A percentile compares a stretch with the other conserved stretches of the same genome.
Conservation (phyloP, 2,888 invertebrate species). For the Troides aeacus region DNA sequence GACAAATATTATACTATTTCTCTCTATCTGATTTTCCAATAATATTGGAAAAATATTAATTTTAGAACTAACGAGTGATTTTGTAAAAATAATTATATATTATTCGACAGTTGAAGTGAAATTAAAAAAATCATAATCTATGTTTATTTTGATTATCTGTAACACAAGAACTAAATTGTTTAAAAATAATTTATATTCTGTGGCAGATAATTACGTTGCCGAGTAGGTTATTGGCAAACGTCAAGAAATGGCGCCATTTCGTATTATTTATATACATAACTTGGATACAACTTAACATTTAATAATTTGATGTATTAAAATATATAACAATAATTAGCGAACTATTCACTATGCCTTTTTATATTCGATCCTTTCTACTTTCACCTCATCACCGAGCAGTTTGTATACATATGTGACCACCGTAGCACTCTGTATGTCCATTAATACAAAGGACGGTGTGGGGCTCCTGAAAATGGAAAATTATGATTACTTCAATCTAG, state of each 20-base stretch:
- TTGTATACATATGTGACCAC: slow-evolving; percentile 99
- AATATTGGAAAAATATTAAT: no score
- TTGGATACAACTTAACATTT: slow-evolving; percentile 5
- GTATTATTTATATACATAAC: slow-evolving; percentile 8
- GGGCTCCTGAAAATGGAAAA: slow-evolving; percentile 83
- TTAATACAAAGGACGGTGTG: slow-evolving; percentile 97
- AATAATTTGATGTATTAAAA: slow-evolving; percentile 11
- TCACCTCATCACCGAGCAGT: slow-evolving; percentile 98
- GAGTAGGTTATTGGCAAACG: neutral
- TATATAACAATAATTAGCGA: neutral
- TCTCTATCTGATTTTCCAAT: no score
- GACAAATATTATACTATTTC: no score
- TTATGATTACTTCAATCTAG: no score
- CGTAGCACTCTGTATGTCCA: slow-evolving; percentile 99
- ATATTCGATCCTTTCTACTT: slow-evolving; percentile 98
- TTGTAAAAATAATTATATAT: no score
- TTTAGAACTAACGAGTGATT: no score
- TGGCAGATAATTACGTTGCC: neutral
- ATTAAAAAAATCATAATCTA: neutral
- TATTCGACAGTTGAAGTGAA: no score
- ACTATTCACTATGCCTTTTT: slow-evolving; percentile 86
- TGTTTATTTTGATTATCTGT: neutral
- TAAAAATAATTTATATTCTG: neutral
- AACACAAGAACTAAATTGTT: neutral
- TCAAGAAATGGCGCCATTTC: neutral